Percentiles rank a stretch among this genome's conserved stretches.
These are phyloP conservation scores for Ichneumoninae sp. DNA, from an alignment of 2,888 invertebrate species.

Conservation along the genomic window DNA sequence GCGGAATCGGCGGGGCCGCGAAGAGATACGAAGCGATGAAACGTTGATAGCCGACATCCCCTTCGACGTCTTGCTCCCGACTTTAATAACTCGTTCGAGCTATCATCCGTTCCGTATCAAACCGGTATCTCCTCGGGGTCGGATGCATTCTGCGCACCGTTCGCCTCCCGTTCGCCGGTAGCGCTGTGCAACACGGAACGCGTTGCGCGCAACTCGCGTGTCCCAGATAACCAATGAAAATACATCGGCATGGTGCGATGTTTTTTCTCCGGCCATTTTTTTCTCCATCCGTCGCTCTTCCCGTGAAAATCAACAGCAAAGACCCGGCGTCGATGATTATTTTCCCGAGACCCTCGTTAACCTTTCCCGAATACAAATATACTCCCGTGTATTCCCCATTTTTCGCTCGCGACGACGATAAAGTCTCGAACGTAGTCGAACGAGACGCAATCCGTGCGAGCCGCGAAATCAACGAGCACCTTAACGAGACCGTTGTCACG, in stretches of 20 bases:
- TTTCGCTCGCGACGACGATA: background rate
- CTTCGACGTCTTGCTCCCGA: constrained; percentile 51
- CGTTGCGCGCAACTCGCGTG: background rate
- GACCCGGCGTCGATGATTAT: background rate
- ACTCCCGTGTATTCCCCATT: background rate
- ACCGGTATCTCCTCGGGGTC: constrained; percentile 56
- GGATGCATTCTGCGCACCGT: constrained; percentile 45
- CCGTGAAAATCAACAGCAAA: background rate
- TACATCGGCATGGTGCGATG: too few species aligned
- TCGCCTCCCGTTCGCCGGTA: constrained; percentile 8
- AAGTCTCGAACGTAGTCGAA: constrained; percentile 16
- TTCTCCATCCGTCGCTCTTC: background rate
- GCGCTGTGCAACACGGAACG: background rate
- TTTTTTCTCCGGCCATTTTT: too few species aligned
- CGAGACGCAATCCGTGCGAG: background rate
- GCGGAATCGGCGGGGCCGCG: background rate
- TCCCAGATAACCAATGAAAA: background rate
- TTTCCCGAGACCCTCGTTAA: background rate
- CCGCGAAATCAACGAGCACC: constrained; percentile 5
- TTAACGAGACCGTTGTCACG: constrained; percentile 25
- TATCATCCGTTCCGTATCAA: constrained; percentile 54
- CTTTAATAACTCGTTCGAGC: constrained; percentile 54
- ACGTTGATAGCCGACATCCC: constrained; percentile 27
- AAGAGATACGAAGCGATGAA: constrained; percentile 10
- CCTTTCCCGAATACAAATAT: background rate